A percentile compares a stretch with the other conserved stretches of the same genome.
phyloP scores from a whole-genome alignment of 2,888 invertebrate species.

The Entomobrya proxima region DNA sequence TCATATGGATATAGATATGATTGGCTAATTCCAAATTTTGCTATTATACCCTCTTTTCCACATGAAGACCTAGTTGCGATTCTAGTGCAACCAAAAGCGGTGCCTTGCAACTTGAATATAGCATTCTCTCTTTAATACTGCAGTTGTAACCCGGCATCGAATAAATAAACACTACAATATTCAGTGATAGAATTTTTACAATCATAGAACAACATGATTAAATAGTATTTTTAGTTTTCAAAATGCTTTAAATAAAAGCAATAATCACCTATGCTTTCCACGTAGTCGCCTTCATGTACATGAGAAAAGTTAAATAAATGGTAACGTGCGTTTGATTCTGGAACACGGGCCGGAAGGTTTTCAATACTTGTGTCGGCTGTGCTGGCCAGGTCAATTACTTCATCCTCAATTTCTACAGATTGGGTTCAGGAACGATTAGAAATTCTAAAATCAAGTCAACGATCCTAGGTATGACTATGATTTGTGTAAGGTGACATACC shows the following conservation, averaged over 20 bases:
- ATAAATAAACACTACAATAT: constrained; percentile 92
- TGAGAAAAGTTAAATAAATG: constrained; percentile 94
- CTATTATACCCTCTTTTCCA: constrained; percentile 89
- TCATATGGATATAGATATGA: no score
- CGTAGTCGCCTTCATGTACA: constrained; percentile 93
- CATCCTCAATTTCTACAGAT: constrained; percentile 91
- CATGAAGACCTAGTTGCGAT: constrained; percentile 84
- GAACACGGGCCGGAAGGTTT: constrained; percentile 87
- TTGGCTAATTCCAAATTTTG: not conserved
- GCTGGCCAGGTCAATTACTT: constrained; percentile 89
- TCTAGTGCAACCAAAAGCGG: constrained; percentile 91
- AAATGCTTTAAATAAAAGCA: not conserved
- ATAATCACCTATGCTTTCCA: constrained; percentile 90
- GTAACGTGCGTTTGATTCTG: constrained; percentile 91
- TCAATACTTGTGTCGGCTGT: constrained; percentile 83
- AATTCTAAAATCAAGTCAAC: not conserved
- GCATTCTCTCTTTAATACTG: constrained; percentile 97
- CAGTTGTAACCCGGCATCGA: constrained; percentile 98
- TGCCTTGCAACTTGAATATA: constrained; percentile 98
- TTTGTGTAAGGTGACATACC: constrained; percentile 80
- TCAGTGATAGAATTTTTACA: constrained; percentile 76
- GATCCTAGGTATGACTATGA: no score
- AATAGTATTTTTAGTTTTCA: constrained; percentile 14
- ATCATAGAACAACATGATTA: not conserved
- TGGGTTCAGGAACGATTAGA: no score